These are phyloP conservation scores for Ramphastos sulfuratus DNA, from an alignment of 2,113 vertebrate species.

Conservation along the genomic window DNA sequence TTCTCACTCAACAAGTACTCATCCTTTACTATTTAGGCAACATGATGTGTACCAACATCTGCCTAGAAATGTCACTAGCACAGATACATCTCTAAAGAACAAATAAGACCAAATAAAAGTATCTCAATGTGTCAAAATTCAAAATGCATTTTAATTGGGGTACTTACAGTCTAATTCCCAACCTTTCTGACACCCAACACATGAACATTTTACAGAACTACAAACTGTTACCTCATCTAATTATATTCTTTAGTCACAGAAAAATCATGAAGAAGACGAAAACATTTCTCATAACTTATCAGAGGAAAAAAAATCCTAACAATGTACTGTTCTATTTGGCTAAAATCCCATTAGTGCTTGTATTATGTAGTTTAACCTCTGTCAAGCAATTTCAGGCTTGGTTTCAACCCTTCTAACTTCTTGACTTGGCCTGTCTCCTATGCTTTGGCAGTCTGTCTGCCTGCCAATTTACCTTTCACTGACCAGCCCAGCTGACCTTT, in stretches of 20 bases:
- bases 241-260: neutral
- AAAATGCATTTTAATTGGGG: neutral
- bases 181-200: neutral
- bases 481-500: neutral
- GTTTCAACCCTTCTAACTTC: neutral
- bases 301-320: neutral
- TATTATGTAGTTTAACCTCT: neutral
- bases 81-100: too few relatives aligned
- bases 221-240: neutral
- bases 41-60: neutral
- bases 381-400: neutral
- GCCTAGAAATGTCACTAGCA: neutral
- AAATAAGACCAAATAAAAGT: too few relatives aligned
- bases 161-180: accelerated
- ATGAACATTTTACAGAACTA: neutral
- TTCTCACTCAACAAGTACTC: slow-evolving; percentile 35
- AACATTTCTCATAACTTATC: neutral
- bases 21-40: neutral
- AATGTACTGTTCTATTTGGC: neutral
- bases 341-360: neutral
- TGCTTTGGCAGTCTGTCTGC: neutral
- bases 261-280: neutral
- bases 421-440: neutral
- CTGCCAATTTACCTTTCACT: neutral
- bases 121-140: too few relatives aligned